Evolutionary conservation across 2,113 vertebrate species (phyloP).

Genomic region (Callocephalon fimbriatum): DNA sequence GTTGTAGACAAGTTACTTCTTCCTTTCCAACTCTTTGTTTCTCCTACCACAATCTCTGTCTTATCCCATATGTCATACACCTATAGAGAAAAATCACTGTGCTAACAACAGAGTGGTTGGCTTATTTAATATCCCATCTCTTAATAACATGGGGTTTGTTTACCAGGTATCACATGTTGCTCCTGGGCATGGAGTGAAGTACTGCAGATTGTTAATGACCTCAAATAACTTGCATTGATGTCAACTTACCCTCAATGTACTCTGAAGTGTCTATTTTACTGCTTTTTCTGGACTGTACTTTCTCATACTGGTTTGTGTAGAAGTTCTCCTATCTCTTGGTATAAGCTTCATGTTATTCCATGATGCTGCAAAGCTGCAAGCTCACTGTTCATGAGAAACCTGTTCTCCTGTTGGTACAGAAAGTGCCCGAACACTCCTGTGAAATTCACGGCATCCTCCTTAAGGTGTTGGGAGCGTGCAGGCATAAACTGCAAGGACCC

Average conservation of each 20-base stretch:
- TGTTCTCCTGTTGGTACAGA: accelerated
- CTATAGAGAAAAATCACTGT: background rate
- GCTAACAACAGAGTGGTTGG: too few relatives aligned
- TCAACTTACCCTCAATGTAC: background rate
- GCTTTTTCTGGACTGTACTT: background rate
- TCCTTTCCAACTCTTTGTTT: background rate
- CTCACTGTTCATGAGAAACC: background rate
- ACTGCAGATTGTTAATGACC: background rate
- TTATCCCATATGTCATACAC: background rate
- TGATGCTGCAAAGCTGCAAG: background rate
- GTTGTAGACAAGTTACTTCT: background rate
- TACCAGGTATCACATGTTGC: background rate
- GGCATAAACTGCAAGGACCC: background rate
- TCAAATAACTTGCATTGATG: background rate
- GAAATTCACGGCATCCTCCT: accelerated
- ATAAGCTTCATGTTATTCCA: background rate
- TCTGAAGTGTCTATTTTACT: background rate
- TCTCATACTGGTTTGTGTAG: background rate
- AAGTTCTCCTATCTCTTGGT: background rate
- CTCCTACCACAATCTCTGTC: background rate
- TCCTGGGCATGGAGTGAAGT: background rate
- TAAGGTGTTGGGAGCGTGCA: accelerated
- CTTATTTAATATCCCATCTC: background rate
- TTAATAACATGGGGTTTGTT: background rate
- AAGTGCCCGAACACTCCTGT: accelerated